Evolutionary conservation across 2,113 vertebrate species (phyloP).

Genomic region (Noturus placidus): DNA sequence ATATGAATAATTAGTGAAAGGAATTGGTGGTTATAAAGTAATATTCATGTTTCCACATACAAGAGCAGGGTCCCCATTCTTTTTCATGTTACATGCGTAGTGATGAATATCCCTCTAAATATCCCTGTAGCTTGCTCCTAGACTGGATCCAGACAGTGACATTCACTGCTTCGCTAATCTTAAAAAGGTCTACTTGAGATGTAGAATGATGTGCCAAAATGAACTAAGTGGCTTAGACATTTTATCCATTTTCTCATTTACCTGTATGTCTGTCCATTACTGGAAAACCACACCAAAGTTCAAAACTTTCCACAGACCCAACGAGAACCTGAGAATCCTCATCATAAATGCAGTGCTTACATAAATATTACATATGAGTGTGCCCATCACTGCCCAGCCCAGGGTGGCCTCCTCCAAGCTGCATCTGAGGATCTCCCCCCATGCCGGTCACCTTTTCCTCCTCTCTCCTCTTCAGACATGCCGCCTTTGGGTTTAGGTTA

Average conservation of each 20-base stretch:
- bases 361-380: slow-evolving; percentile 86
- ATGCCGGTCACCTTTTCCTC: slow-evolving; percentile 93
- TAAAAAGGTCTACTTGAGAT: background rate
- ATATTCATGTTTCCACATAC: background rate
- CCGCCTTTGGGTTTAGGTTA: slow-evolving; percentile 96
- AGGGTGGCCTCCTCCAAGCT: slow-evolving; percentile 79
- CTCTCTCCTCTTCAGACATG: slow-evolving; percentile 95
- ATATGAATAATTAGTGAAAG: background rate
- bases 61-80: background rate
- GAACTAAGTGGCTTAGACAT: background rate
- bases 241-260: background rate
- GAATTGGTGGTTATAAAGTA: background rate
- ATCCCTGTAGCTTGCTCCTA: background rate
- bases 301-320: background rate
- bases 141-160: background rate
- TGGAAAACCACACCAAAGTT: background rate
- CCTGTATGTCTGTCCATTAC: background rate
- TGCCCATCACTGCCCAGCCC: slow-evolving; percentile 85
- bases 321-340: background rate
- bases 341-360: slow-evolving; percentile 49
- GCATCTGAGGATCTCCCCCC: slow-evolving; percentile 88
- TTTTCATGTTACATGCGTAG: background rate
- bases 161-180: background rate
- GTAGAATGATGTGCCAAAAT: background rate
- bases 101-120: background rate